Conservation (phyloP, 2,797 vertebrate genomes). For the Morelia viridis region DNA sequence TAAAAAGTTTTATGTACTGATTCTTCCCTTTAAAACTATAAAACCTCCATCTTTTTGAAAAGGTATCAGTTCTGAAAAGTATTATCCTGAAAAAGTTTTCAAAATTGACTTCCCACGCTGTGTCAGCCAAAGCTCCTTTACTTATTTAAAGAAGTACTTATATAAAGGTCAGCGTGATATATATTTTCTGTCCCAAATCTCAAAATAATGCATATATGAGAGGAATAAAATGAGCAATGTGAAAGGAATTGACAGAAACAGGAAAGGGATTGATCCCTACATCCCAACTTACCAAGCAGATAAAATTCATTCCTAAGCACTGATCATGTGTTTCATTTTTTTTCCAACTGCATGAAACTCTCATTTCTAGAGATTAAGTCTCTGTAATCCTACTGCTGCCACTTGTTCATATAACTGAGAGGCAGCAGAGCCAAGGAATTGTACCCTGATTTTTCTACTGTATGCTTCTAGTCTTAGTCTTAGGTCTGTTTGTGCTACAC, state of each 20-base stretch:
- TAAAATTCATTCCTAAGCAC: background rate
- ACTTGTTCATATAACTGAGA: background rate
- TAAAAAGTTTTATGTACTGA: background rate
- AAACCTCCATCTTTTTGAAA: too few species aligned
- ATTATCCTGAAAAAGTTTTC: too few species aligned
- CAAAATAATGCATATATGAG: too few species aligned
- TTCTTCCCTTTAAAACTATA: background rate
- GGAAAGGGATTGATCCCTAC: background rate
- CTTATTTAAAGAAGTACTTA: too few species aligned
- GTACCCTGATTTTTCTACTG: too few species aligned
- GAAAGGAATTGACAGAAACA: background rate
- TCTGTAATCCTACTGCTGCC: background rate
- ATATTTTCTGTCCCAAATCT: too few species aligned
- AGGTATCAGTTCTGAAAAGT: too few species aligned
- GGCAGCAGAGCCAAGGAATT: background rate
- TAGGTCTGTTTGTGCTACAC: too few species aligned
- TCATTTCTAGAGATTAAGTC: background rate
- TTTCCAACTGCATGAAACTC: background rate
- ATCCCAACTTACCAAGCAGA: background rate
- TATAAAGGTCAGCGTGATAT: too few species aligned
- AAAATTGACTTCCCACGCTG: too few species aligned
- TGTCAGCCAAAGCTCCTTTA: too few species aligned
- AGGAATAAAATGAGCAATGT: background rate
- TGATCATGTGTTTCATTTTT: background rate
- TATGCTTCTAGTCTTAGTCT: too few species aligned